These are phyloP conservation scores for Aproaerema taeniolella DNA, from an alignment of 2,888 invertebrate species.

Conservation along the genomic window DNA sequence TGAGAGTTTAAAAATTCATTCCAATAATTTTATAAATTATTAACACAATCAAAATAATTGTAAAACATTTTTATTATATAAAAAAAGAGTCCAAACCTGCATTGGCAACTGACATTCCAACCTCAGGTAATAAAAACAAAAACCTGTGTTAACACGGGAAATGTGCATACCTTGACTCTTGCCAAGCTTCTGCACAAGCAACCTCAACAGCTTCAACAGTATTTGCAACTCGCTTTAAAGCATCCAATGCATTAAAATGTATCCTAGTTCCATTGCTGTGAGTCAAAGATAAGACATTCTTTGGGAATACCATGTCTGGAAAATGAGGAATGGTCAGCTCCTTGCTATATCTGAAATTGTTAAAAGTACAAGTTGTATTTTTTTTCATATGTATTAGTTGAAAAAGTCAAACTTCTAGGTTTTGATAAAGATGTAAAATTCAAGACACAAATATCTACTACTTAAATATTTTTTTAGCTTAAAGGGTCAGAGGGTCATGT, in stretches of 20 bases:
- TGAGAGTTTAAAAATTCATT: no score
- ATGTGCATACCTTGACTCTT: conserved; percentile 84
- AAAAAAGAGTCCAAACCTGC: no score
- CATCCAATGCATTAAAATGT: conserved; percentile 94
- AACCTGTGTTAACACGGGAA: background rate
- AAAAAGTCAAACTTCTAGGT: no score
- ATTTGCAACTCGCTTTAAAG: conserved; percentile 87
- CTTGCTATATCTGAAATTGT: conserved; percentile 80
- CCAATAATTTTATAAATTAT: background rate
- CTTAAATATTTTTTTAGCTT: no score
- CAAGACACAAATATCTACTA: no score
- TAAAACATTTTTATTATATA: background rate
- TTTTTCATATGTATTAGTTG: no score
- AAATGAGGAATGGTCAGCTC: conserved; percentile 90
- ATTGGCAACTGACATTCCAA: background rate
- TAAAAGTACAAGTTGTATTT: no score
- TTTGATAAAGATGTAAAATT: no score
- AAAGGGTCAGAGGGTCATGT: no score
- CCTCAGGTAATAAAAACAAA: background rate
- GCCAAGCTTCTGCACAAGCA: conserved; percentile 94
- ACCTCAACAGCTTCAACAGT: conserved; percentile 88
- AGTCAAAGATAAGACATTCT: conserved; percentile 85
- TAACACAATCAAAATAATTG: background rate
- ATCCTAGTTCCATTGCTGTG: conserved; percentile 84
- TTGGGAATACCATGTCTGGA: conserved; percentile 99